Evolutionary conservation across 2,888 invertebrate species (phyloP), one percentile per base, ranked within the genome.

Genomic region (Thyatira batis): DNA sequence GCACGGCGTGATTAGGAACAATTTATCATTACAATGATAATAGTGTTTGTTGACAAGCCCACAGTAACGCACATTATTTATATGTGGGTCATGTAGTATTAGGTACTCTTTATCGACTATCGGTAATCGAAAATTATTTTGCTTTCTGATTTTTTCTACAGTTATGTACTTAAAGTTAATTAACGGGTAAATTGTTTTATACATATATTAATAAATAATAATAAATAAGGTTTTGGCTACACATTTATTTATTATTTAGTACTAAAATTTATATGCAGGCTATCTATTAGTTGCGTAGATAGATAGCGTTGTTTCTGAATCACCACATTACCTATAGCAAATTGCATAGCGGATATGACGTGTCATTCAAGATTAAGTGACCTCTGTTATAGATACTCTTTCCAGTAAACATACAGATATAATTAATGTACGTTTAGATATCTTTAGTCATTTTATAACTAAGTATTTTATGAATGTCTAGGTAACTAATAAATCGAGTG

Each of bases 281-380:
- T 51, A 45, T 49, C 45, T 23, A 30, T 51, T 50, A 10, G 50
- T 39, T 45, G 49, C 50, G 46, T 46, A 33, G 46, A 27, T n/a
- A 45, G 49, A 25, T 27, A 43, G 52, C 52, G 54, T 70, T 60
- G 65, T 65, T 59, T 66, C 61, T 56, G 72, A 78, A 54, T 78
- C 78, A 78, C 54, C 63, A 55, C 54, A 69, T 66, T n/a, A n/a
- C 33, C 13, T 2, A 39, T 33, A 39, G 17, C 60, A 70, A 73
- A 62, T 54, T 51, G 61, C 66, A 63, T 68, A 49, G 65, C 66
- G 72, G 71, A 71, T 71, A 68, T 76, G 77, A 79, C 69, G 71
- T 60, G 68, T 48, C 25, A 54, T 52, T 6, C 11, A 21, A 28
- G 51, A 27, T 53, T 25, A 11, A 28, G 11, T 59, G 59, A 66